Conservation (phyloP, 2,888 invertebrate species). For the Frankliniella intonsa region DNA sequence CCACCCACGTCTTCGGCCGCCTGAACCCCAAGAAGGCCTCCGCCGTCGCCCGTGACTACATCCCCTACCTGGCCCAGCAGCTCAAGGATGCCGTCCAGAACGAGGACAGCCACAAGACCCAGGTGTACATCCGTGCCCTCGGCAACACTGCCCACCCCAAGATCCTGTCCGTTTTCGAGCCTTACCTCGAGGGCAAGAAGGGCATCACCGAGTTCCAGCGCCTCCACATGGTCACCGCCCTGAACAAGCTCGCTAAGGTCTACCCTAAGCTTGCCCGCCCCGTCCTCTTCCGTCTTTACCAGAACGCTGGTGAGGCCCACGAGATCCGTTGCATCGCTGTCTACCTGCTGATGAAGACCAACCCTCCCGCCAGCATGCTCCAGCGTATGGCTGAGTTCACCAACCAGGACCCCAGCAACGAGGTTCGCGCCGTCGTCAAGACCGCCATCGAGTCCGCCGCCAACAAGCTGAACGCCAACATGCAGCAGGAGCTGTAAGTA, state of each 20-base stretch:
- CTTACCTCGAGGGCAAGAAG: constrained; percentile 60
- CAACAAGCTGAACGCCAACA: constrained; percentile 40
- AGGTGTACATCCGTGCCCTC: constrained; percentile 59
- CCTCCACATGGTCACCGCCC: constrained; percentile 56
- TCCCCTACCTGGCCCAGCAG: constrained; percentile 55
- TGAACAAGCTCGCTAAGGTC: constrained; percentile 51
- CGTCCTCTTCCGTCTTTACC: constrained; percentile 61
- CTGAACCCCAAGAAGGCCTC: constrained; percentile 53
- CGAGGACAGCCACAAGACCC: constrained; percentile 55
- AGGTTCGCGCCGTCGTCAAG: constrained; percentile 63
- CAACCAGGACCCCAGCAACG: constrained; percentile 56
- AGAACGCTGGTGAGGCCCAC: constrained; percentile 59
- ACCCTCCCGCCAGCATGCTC: constrained; percentile 59
- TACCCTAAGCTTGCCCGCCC: constrained; percentile 54
- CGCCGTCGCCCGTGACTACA: constrained; percentile 54
- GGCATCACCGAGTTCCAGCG: constrained; percentile 57
- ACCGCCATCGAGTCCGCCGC: constrained; percentile 57
- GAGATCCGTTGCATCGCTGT: constrained; percentile 64
- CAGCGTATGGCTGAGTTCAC: constrained; percentile 67
- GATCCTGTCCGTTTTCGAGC: constrained; percentile 58
- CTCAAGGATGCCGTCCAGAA: constrained; percentile 53
- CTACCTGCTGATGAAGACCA: constrained; percentile 55
- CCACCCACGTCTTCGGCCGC: constrained; percentile 61
- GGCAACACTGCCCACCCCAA: constrained; percentile 61
- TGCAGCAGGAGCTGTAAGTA: constrained; percentile 47